A percentile compares a stretch with the other conserved stretches of the same genome.
Evolutionary conservation across 2,888 invertebrate genomes (phyloP).

Genomic region (Eurytoma californica): DNA sequence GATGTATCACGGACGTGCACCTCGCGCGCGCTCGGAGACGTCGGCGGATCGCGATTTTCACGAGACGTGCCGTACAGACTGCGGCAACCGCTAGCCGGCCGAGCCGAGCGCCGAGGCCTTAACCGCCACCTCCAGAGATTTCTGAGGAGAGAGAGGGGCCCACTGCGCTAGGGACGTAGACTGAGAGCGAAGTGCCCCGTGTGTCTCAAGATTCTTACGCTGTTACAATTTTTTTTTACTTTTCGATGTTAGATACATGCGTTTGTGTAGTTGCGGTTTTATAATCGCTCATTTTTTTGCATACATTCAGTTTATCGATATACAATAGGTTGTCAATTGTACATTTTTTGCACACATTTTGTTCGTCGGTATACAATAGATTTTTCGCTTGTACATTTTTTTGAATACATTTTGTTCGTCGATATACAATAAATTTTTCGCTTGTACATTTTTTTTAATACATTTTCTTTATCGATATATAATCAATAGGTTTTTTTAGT

Average conservation of each 20-base stretch:
- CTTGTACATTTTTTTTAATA: no score
- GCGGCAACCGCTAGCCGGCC: constrained; percentile 30
- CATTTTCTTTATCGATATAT: no score
- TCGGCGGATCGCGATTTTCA: constrained; percentile 71
- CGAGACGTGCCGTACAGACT: constrained; percentile 47
- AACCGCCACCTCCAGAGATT: constrained; percentile 45
- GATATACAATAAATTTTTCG: no score
- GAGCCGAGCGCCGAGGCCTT: constrained; percentile 40
- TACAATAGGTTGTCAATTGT: no score
- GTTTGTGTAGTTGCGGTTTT: neutral
- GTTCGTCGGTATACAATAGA: no score
- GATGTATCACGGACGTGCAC: neutral
- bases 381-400: no score
- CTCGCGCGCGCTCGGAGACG: constrained; percentile 62
- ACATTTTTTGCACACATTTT: no score
- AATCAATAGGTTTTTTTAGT: no score
- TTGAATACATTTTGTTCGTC: no score
- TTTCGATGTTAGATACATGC: neutral
- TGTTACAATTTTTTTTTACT: neutral
- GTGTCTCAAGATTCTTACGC: neutral
- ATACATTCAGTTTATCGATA: no score
- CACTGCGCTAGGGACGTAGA: constrained; percentile 13
- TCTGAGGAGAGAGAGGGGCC: constrained; percentile 12
- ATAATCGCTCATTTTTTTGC: no score
- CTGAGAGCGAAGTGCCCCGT: neutral